phyloP scores from a whole-genome alignment of 1,140 invertebrate genomes.

The Nomia melanderi region DNA sequence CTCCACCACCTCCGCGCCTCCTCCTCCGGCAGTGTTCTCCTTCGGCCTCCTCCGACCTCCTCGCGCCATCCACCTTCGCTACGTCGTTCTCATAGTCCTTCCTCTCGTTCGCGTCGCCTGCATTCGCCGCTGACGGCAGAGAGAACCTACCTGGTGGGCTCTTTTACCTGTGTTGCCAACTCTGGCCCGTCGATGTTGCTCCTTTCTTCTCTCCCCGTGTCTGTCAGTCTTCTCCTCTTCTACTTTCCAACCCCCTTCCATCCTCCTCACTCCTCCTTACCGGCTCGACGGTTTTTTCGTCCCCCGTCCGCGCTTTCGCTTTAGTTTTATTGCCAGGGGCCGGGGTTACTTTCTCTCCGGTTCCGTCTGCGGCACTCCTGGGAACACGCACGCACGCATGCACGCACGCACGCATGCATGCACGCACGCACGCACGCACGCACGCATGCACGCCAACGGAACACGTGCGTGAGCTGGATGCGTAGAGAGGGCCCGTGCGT shows the following conservation, averaged over 20 bases:
- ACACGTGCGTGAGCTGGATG: constrained; percentile 34
- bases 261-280: too few relatives aligned
- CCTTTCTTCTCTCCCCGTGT: constrained; percentile 6
- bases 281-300: background rate
- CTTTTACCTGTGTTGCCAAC: constrained; percentile 46
- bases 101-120: constrained; percentile 59
- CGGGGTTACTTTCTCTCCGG: background rate
- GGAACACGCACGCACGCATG: constrained; percentile 19
- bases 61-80: constrained; percentile 55
- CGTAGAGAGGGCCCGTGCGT: constrained; percentile 51
- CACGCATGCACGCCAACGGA: background rate
- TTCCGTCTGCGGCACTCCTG: background rate
- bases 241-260: background rate
- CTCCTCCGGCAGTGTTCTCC: constrained; percentile 30
- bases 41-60: constrained; percentile 49
- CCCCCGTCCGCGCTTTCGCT: too few relatives aligned
- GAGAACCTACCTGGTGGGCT: constrained; percentile 60
- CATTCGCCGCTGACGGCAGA: constrained; percentile 46
- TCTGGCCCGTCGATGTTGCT: constrained; percentile 14
- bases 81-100: constrained; percentile 64
- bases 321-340: background rate
- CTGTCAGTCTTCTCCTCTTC: background rate
- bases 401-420: too few relatives aligned
- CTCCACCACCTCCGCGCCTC: constrained; percentile 1
- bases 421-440: too few relatives aligned